Evolutionary conservation across 2,888 invertebrate species (phyloP).

Genomic region (Stenolophus ochropezus): DNA sequence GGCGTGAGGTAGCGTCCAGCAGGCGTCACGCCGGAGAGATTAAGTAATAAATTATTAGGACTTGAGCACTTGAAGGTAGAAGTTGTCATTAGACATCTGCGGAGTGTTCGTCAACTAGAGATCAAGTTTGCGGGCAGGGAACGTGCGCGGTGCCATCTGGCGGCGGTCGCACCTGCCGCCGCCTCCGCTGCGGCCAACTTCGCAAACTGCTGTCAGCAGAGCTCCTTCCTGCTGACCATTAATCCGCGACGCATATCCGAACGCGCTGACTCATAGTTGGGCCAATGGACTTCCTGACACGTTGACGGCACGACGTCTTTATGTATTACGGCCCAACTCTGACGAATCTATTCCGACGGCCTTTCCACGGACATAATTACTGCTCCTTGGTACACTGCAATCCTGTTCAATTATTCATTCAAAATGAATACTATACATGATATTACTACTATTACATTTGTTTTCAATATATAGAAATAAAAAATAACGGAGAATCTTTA

Average conservation of each 20-base stretch:
- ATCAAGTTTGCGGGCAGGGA: conserved; percentile 48
- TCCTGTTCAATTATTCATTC: no score
- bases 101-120: conserved; percentile 50
- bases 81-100: conserved; percentile 49
- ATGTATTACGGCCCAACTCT: conserved; percentile 48
- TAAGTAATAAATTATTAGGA: neutral
- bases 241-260: conserved; percentile 58
- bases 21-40: neutral
- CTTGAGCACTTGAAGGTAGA: no score
- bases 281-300: conserved; percentile 58
- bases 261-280: conserved; percentile 60
- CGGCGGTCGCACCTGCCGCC: conserved; percentile 63
- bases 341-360: conserved; percentile 47
- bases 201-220: conserved; percentile 53
- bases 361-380: conserved; percentile 2
- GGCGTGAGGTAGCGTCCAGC: neutral
- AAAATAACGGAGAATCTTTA: no score
- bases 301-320: conserved; percentile 58
- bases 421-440: no score
- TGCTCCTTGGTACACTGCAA: no score
- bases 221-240: conserved; percentile 43
- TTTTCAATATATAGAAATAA: no score
- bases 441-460: no score
- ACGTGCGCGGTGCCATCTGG: conserved; percentile 64
- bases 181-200: conserved; percentile 49